Evolutionary conservation across 37 sponge, comb jelly and placozoan species (phyloP), one percentile per base, ranked within the genome.

Genomic region (Ephydatia muelleri): DNA sequence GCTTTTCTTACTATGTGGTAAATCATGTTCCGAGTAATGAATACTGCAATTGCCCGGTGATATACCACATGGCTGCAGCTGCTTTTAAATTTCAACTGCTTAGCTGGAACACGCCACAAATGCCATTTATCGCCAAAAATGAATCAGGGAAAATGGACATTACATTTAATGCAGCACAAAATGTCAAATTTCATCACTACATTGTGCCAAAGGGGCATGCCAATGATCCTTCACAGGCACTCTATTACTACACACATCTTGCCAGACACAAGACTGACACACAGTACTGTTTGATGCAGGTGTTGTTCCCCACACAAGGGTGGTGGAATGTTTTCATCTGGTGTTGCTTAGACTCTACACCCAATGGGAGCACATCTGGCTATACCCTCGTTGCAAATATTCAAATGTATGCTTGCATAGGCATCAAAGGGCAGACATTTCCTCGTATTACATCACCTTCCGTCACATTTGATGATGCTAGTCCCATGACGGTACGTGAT

Each of bases 271-370:
- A 21, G 5, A 21, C 36, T 74, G 21, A 47, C 29, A 28, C 84
- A 0, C 3, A 27, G 29, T 36, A 47, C 2, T 57, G 49, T 27
- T 49, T 65, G 49, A 75, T 83, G 23, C 28, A 74, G 29, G 84
- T 74, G 22, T 0, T 83, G 14, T 83, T 83, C n/a, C 84, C 84
- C 5, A 5, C 23, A 11, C 36, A 75, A 75, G 84, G 84, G 19
- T 64, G 74, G 49, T 83, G 84, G 84, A 75, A 75, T 35, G 65
- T 83, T 16, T 83, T 32, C 31, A 22, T 83, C 8, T 30, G 14
- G 12, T 57, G 57, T 57, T 57, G 19, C 16, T 16, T 14, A 57
- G 19, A 57, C 16, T 14, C 57, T 77, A 49, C 47, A 19, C 29
- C 77, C 4, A 14, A 77, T 48, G 34, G 37, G 26, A 77, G 40